phyloP scores from a whole-genome alignment of 1,140 invertebrate species.

The Galleria mellonella region DNA sequence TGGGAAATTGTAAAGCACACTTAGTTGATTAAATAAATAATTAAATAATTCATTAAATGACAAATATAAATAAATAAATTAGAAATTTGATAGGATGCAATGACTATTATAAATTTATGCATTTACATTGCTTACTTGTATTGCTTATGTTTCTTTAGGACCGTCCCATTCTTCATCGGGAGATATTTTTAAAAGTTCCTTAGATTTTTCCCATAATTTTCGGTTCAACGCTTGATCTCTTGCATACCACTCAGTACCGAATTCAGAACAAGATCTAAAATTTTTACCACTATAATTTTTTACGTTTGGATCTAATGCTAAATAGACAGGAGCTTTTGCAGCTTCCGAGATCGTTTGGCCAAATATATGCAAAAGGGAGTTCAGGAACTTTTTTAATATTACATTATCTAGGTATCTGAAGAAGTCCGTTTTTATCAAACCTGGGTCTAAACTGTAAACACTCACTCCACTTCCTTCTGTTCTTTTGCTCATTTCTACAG shows the following conservation, averaged over 20 bases:
- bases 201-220: constrained; percentile 34
- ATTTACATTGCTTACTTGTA: no score
- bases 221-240: constrained; percentile 27
- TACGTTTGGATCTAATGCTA: constrained; percentile 78
- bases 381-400: constrained; percentile 46
- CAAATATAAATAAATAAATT: no score
- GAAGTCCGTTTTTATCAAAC: constrained; percentile 84
- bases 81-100: no score
- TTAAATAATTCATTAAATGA: no score
- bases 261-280: constrained; percentile 73
- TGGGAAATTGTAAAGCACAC: no score
- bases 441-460: constrained; percentile 86
- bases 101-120: no score
- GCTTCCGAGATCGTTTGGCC: constrained; percentile 76
- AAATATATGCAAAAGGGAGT: constrained; percentile 30
- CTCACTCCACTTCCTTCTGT: constrained; percentile 75
- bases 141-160: no score
- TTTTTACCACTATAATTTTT: constrained; percentile 76
- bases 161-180: constrained; percentile 32
- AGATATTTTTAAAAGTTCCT: constrained; percentile 27
- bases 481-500: constrained; percentile 78
- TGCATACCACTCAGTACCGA: constrained; percentile 37
- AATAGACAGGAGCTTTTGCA: constrained; percentile 83
- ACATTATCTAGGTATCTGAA: constrained; percentile 78
- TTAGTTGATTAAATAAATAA: no score